Evolutionary conservation across 92 coral and sea anemone genomes (phyloP).

Genomic region (Siderastrea siderea): DNA sequence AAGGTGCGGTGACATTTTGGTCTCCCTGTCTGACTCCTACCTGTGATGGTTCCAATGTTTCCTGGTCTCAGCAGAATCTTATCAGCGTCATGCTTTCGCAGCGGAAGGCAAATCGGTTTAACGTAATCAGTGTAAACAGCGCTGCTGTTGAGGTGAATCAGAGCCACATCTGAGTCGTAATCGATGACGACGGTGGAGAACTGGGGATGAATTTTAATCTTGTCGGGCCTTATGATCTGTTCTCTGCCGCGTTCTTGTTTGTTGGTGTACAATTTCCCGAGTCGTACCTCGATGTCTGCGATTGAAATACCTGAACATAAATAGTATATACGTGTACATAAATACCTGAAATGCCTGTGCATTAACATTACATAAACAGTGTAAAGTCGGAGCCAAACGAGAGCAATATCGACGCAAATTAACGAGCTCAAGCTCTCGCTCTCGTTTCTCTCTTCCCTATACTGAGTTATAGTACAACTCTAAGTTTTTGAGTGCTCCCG

Average conservation of each 20-base stretch:
- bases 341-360: too few relatives aligned
- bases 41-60: slow-evolving; percentile 46
- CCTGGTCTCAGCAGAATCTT: slow-evolving; percentile 41
- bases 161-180: slow-evolving; percentile 92
- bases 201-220: slow-evolving; percentile 69
- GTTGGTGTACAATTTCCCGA: slow-evolving; percentile 83
- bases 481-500: too few relatives aligned
- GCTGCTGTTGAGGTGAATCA: slow-evolving; percentile 72
- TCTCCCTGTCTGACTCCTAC: neutral
- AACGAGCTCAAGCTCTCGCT: too few relatives aligned
- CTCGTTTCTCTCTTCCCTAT: too few relatives aligned
- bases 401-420: too few relatives aligned
- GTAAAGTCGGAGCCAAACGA: too few relatives aligned
- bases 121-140: slow-evolving; percentile 86
- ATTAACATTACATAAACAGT: too few relatives aligned
- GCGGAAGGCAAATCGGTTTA: slow-evolving; percentile 90
- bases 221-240: slow-evolving; percentile 64
- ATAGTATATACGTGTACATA: too few relatives aligned
- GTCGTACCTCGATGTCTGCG: slow-evolving; percentile 63
- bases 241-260: slow-evolving; percentile 63
- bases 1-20: too few relatives aligned
- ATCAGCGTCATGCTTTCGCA: slow-evolving; percentile 28
- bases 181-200: slow-evolving; percentile 40
- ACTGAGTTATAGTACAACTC: too few relatives aligned
- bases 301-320: slow-evolving; percentile 9